These are phyloP conservation scores for Philaethria dido DNA, from an alignment of 2,888 invertebrate species.

Conservation along the genomic window DNA sequence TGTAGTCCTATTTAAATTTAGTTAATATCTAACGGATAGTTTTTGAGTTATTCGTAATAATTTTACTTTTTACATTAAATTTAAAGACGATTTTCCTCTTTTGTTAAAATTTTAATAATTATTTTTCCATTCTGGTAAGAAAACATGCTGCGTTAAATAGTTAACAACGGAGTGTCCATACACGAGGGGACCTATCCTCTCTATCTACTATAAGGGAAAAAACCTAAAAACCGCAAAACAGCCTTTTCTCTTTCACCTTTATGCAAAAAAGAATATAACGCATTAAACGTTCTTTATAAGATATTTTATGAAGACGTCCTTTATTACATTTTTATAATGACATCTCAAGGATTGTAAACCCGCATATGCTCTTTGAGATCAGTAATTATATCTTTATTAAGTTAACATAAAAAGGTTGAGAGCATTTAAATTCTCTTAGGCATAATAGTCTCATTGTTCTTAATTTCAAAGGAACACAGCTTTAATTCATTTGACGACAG, in stretches of 20 bases:
- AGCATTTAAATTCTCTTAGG: slow-evolving; percentile 31
- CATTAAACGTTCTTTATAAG: background rate
- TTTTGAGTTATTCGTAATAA: too few species aligned
- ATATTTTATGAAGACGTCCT: slow-evolving; percentile 35
- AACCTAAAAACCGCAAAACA: background rate
- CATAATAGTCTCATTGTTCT: slow-evolving; percentile 28
- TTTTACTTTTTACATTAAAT: too few species aligned
- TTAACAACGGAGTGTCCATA: too few species aligned
- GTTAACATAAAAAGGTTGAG: slow-evolving; percentile 29
- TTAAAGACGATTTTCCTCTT: too few species aligned
- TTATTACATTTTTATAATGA: slow-evolving; percentile 27
- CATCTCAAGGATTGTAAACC: slow-evolving; percentile 40
- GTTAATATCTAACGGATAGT: too few species aligned
- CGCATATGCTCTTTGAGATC: slow-evolving; percentile 40
- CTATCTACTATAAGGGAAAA: too few species aligned
- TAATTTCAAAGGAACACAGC: slow-evolving; percentile 24
- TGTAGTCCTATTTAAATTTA: too few species aligned
- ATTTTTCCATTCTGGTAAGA: too few species aligned
- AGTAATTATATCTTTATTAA: slow-evolving; percentile 33
- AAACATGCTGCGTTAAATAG: too few species aligned
- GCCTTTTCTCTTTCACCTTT: background rate
- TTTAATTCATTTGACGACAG: slow-evolving; percentile 21
- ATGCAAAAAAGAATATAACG: background rate
- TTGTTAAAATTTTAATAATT: too few species aligned
- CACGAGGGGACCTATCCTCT: too few species aligned